phyloP scores from a whole-genome alignment of 1,140 invertebrate genomes.

The Drosophila nebulosa region DNA sequence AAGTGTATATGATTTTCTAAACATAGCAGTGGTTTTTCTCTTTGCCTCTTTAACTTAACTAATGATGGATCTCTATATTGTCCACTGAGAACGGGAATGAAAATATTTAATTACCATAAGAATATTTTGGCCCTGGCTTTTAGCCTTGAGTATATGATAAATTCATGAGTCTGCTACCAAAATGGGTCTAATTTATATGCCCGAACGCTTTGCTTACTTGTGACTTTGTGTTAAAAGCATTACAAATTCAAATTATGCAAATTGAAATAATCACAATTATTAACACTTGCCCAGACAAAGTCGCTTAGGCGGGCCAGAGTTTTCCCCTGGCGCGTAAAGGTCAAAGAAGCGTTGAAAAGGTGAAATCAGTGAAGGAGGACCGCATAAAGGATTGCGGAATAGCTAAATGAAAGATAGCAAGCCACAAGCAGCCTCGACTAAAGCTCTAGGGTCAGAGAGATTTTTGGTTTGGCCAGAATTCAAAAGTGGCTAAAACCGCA shows the following conservation, averaged over 20 bases:
- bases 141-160: background rate
- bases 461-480: constrained; percentile 10
- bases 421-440: constrained; percentile 17
- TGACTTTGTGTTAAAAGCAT: constrained; percentile 9
- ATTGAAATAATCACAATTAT: constrained; percentile 41
- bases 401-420: background rate
- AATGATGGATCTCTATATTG: too few relatives aligned
- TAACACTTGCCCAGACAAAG: constrained; percentile 42
- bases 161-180: background rate
- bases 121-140: background rate
- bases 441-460: constrained; percentile 22
- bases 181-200: background rate
- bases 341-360: constrained; percentile 23
- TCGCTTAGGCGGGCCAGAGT: background rate
- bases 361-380: constrained; percentile 6
- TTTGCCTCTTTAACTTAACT: background rate
- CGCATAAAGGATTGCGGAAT: constrained; percentile 15
- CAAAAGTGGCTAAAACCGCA: constrained; percentile 45
- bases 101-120: background rate
- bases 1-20: background rate
- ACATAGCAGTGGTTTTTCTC: background rate
- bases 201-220: background rate
- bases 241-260: constrained; percentile 44
- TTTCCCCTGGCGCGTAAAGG: constrained; percentile 27
- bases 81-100: background rate